Evolutionary conservation across 2,797 vertebrate species (phyloP).

Genomic region (Otolemur crassicaudatus): DNA sequence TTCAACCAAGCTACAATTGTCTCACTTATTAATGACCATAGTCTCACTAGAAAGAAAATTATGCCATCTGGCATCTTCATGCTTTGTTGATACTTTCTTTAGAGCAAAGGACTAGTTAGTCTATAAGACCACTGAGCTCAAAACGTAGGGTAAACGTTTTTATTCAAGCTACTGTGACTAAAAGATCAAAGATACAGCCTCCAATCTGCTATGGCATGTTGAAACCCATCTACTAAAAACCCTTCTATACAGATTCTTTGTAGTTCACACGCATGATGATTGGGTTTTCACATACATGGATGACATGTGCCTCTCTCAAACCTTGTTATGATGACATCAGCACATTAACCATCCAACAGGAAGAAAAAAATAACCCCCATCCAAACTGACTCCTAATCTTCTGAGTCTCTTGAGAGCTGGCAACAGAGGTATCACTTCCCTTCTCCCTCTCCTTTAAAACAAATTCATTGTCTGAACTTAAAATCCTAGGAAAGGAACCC

Average conservation of each 20-base stretch:
- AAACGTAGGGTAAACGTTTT: background rate
- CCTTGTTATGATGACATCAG: too few species aligned
- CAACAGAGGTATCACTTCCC: background rate
- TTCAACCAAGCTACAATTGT: conserved; percentile 35
- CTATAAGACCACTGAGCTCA: background rate
- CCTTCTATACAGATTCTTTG: background rate
- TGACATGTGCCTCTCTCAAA: too few species aligned
- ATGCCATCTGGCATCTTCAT: background rate
- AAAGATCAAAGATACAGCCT: background rate
- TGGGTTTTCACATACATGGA: too few species aligned
- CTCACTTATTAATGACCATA: background rate
- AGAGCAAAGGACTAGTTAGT: background rate
- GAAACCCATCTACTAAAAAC: background rate
- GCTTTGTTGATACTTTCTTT: background rate
- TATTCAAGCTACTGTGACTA: background rate
- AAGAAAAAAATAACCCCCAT: background rate
- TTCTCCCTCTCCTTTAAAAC: conserved; percentile 8
- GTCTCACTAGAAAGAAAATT: conserved; percentile 43
- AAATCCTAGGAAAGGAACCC: background rate
- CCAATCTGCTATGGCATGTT: background rate
- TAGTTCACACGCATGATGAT: too few species aligned
- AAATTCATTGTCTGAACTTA: background rate
- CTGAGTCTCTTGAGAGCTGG: background rate
- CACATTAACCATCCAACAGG: too few species aligned
- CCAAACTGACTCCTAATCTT: background rate